Base-by-base conservation (phyloP, 2,888 invertebrate genomes). In the Chaitophorus viminalis region DNA sequence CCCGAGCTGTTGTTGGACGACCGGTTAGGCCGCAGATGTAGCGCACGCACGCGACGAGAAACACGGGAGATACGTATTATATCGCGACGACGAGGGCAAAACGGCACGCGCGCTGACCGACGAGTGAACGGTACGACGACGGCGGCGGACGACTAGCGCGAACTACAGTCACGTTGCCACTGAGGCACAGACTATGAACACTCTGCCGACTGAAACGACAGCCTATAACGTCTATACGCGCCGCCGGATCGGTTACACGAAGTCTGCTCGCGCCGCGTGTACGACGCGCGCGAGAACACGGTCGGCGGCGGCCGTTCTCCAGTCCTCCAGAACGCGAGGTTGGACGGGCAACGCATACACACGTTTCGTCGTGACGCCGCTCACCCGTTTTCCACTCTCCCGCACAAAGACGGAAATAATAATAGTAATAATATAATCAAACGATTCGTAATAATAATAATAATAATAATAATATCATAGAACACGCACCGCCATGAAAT, bases 111-210 rank as follows among this genome's bases (percentile, higher is more conserved):
- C 46, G 46, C 46, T 46, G 46, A 46, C n/a, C 46, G 46, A 46
- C 46, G 11, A 14, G 14, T 46, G 46, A 46, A 46, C 46, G 46
- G 46, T 14, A 14, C 11, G 46, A 46, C 46, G 46, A 46, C 46
- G 46, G 46, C 74, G 29, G 72, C 36, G 79, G 36, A 79, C 86
- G 72, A 29, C 79, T 60, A 36, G 11, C 79, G 79, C 79, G 79
- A 25, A 78, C 86, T 60, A 25, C 60, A 54, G 79, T 87, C 86
- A 87, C 86, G 86, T 87, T 87, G 86, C 86, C 86, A 87, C 86
- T 87, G 86, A n/a, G n/a, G n/a, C n/a, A n/a, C n/a, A n/a, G n/a
- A n/a, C n/a, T n/a, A n/a, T n/a, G n/a, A 87, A 52, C 4, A 68
- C 21, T 39, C 29, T 21, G 60, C 11, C 46, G 31, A 33, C 31